These are phyloP conservation scores for Antheraea pernyi DNA, from an alignment of 1,140 invertebrate genomes.

Conservation along the genomic window DNA sequence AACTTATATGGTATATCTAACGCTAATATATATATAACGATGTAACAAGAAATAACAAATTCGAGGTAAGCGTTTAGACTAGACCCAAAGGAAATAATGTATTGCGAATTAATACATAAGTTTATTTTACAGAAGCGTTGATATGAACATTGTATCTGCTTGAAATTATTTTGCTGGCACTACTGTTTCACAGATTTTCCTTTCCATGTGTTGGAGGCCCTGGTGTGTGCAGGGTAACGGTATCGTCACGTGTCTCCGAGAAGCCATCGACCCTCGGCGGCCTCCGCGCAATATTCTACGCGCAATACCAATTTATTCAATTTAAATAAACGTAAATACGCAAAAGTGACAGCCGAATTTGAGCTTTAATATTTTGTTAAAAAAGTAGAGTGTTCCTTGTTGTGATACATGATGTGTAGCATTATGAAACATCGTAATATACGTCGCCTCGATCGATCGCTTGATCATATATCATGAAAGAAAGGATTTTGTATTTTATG, in stretches of 20 bases:
- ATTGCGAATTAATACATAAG: too few species aligned
- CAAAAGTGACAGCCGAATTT: constrained; percentile 6
- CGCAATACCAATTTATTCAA: constrained; percentile 40
- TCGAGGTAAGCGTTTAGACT: too few species aligned
- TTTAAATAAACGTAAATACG: constrained; percentile 33
- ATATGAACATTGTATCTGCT: background rate
- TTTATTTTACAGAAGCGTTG: too few species aligned
- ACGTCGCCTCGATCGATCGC: constrained; percentile 33
- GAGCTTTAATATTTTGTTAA: constrained; percentile 9
- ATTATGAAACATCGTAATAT: constrained; percentile 8
- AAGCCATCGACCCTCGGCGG: constrained; percentile 73
- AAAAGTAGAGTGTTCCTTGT: background rate
- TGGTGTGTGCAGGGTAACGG: constrained; percentile 64
- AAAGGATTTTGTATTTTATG: constrained; percentile 27
- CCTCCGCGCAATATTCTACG: constrained; percentile 74
- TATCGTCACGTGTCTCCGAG: constrained; percentile 69
- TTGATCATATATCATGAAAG: constrained; percentile 25
- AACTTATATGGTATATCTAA: too few species aligned
- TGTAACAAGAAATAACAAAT: too few species aligned
- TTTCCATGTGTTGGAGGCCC: constrained; percentile 63
- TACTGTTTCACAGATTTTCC: constrained; percentile 62
- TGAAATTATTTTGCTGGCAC: constrained; percentile 40
- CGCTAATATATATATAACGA: too few species aligned
- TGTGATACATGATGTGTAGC: background rate
- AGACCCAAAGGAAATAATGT: too few species aligned